phyloP scores from a whole-genome alignment of 2,797 vertebrate species.

The Zalophus californianus region DNA sequence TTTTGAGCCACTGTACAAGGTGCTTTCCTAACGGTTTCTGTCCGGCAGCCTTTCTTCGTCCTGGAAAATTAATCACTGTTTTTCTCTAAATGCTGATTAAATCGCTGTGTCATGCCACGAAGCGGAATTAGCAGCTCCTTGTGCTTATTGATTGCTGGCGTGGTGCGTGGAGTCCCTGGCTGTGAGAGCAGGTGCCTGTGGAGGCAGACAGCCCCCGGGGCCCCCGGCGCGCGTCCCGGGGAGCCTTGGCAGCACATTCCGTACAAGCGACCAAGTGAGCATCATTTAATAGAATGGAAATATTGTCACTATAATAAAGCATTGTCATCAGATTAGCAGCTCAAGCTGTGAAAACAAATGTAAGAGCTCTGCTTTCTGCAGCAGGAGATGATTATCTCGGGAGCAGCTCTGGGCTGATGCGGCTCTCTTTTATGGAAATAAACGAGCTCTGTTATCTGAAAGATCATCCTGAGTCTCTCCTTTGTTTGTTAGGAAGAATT shows the following conservation, averaged over 20 bases:
- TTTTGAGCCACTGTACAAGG: neutral
- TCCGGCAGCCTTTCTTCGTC: neutral
- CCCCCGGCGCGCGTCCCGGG: rapidly evolving
- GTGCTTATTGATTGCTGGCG: neutral
- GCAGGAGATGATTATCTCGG: neutral
- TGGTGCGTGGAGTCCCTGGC: neutral
- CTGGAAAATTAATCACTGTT: neutral
- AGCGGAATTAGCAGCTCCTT: neutral
- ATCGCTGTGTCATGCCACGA: neutral
- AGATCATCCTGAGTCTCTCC: neutral
- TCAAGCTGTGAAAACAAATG: slow-evolving; percentile 11
- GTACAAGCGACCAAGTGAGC: neutral
- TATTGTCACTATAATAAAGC: neutral
- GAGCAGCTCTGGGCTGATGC: neutral
- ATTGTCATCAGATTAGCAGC: neutral
- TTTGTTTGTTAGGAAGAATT: slow-evolving; percentile 77
- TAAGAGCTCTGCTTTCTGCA: neutral
- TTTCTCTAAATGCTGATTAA: neutral
- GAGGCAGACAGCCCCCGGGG: too few relatives aligned
- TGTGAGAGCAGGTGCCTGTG: neutral
- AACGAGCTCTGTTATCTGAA: neutral
- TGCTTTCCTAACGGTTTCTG: neutral
- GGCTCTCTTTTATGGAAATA: neutral
- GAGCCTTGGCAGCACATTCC: rapidly evolving
- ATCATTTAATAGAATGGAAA: neutral